Conservation (phyloP, 2,113 vertebrate species). For the Bungarus multicinctus region DNA sequence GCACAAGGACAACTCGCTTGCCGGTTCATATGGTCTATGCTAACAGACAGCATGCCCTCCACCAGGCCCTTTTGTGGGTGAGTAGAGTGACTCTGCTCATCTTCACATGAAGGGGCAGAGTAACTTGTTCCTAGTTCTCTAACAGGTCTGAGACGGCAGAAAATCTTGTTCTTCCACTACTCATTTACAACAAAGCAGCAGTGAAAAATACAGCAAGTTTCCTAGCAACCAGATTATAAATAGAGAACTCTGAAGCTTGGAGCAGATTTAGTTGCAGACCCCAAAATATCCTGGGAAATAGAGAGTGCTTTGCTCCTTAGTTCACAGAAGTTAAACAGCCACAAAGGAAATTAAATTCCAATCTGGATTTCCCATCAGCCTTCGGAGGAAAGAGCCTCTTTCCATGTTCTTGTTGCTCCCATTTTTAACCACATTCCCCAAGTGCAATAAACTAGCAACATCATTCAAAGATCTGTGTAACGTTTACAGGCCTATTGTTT, state of each 20-base stretch:
- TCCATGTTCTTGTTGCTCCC: background rate
- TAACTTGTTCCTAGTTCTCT: constrained; percentile 14
- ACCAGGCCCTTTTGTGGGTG: background rate
- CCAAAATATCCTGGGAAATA: constrained; percentile 50
- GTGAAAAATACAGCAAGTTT: constrained; percentile 64
- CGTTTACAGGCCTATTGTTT: constrained; percentile 5
- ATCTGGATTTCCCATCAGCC: constrained; percentile 37
- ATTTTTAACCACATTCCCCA: background rate
- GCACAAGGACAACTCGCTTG: background rate
- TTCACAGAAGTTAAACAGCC: background rate
- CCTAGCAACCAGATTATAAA: constrained; percentile 72
- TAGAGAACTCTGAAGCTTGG: constrained; percentile 66
- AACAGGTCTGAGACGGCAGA: constrained; percentile 54
- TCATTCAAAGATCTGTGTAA: constrained; percentile 12
- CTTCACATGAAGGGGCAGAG: background rate
- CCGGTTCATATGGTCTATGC: too few species aligned
- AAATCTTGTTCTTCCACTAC: constrained; percentile 55
- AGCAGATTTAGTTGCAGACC: constrained; percentile 52
- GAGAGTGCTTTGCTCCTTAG: constrained; percentile 40
- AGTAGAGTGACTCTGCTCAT: background rate
- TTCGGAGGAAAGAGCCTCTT: background rate
- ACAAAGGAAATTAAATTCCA: background rate
- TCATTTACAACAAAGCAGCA: constrained; percentile 65
- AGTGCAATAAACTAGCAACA: constrained; percentile 7
- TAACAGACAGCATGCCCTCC: background rate